Percentiles rank a stretch among this genome's conserved stretches.
Evolutionary conservation across 2,888 invertebrate species (phyloP).

Genomic region (Oxycera nigricornis): DNA sequence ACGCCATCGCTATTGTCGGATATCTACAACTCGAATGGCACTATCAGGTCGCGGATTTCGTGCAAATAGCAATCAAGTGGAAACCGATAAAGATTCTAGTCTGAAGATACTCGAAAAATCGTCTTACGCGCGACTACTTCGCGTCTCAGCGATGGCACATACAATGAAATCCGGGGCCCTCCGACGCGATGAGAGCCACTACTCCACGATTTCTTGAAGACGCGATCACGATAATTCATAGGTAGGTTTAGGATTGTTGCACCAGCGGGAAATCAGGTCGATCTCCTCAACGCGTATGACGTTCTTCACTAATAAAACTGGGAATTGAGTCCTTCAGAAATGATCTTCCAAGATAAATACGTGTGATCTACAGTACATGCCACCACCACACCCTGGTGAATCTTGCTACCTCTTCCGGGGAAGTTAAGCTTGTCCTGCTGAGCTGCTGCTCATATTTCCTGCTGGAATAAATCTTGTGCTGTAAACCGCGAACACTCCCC

Average conservation of each 20-base stretch:
- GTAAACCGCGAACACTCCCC: neutral
- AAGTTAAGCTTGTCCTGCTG: neutral
- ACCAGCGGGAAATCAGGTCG: neutral
- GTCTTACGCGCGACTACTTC: neutral
- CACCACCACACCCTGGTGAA: too few relatives aligned
- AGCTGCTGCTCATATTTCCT: neutral
- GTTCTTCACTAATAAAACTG: neutral
- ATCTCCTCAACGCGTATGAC: too few relatives aligned
- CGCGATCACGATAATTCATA: slow-evolving; percentile 3
- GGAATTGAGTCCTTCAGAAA: neutral
- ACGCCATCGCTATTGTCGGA: neutral
- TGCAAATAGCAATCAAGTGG: slow-evolving; percentile 2
- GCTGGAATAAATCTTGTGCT: neutral
- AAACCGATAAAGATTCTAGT: slow-evolving; percentile 7
- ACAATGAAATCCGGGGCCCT: neutral
- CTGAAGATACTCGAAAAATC: neutral
- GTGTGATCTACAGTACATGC: too few relatives aligned
- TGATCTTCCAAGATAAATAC: too few relatives aligned
- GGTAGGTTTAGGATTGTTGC: slow-evolving; percentile 1
- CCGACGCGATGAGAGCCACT: neutral
- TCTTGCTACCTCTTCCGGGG: too few relatives aligned
- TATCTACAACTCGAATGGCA: too few relatives aligned
- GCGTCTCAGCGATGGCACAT: neutral
- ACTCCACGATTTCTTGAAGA: slow-evolving; percentile 15
- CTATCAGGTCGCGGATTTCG: neutral